Evolutionary conservation across 2,888 invertebrate genomes (phyloP), one percentile per base, ranked within the genome.

Genomic region (Nomada goodeniana): DNA sequence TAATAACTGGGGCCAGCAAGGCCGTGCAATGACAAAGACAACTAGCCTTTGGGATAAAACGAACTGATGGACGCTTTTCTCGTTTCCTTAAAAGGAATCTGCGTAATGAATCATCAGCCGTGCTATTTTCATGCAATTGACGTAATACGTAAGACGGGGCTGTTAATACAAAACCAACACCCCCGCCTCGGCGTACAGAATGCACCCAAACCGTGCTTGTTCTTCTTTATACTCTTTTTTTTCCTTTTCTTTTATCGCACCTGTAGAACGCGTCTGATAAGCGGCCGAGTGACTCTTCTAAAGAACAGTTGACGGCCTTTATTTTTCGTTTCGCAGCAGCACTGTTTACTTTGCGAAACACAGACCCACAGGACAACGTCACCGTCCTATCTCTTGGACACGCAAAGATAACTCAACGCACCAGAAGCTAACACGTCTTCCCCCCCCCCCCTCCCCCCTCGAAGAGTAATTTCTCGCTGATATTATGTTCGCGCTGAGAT

Each of bases 71-170:
- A 72, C 59, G 59, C 42, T 67, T 67, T 83, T 86, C 83, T 81
- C 47, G 67, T 59, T 85, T 87, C 83, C 80, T 76, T 71, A 80
- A 63, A 77, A 60, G 75, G 68, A n/a, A 65, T 53, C 74, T 67
- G 47, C 80, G 68, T 70, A 83, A 82, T 87, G 87, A 87, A 72
- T 87, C 87, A 87, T 84, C 77, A 44, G 52, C 52, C 47, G 61
- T 13, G 84, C 65, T 87, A 87, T 87, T 87, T 87, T 87, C 86
- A 85, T 82, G 80, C 72, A 76, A 84, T 79, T 87, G 86, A 84
- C 82, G 84, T 84, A 85, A 87, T 67, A 75, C 69, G 60, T 63
- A 13, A 55, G 71, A 64, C 57, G 69, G 10, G 71, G 57, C 61
- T 53, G 70, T 81, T 87, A 87, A 85, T 81, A 85, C 79, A 69